phyloP scores from a whole-genome alignment of 2,888 invertebrate genomes.

The Melieria crassipennis region DNA sequence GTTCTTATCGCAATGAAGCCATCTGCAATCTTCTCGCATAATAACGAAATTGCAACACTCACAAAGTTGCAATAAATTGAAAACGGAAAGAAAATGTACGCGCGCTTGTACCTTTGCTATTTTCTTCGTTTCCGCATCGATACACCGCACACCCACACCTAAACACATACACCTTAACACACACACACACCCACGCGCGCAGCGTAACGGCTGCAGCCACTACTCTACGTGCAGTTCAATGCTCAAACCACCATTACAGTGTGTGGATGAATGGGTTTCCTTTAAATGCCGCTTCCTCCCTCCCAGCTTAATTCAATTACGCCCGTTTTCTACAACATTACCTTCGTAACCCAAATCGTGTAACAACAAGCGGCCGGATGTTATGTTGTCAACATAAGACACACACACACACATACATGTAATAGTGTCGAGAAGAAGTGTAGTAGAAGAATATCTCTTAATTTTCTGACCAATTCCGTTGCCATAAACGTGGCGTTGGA shows the following conservation, averaged over 20 bases:
- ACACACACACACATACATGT: not conserved
- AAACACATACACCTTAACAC: slow-evolving; percentile 10
- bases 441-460: too few species aligned
- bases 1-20: too few species aligned
- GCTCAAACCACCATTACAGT: too few species aligned
- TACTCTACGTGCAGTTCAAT: too few species aligned
- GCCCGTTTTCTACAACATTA: slow-evolving; percentile 51
- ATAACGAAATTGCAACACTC: slow-evolving; percentile 29
- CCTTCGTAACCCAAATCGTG: slow-evolving; percentile 32
- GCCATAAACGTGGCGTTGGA: too few species aligned
- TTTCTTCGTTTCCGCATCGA: slow-evolving; percentile 3
- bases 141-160: not conserved
- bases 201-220: too few species aligned
- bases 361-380: not conserved
- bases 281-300: too few species aligned
- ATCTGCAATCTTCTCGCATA: not conserved
- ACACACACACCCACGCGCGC: slow-evolving; percentile 5
- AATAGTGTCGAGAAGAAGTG: not conserved
- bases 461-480: too few species aligned
- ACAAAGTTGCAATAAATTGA: slow-evolving; percentile 47
- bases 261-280: too few species aligned
- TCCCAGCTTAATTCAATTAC: slow-evolving; percentile 54
- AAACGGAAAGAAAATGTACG: slow-evolving; percentile 46
- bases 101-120: too few species aligned
- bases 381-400: not conserved